These are phyloP conservation scores for Desmophyllum pertusum DNA, from an alignment of 92 coral and sea anemone species.

Conservation along the genomic window DNA sequence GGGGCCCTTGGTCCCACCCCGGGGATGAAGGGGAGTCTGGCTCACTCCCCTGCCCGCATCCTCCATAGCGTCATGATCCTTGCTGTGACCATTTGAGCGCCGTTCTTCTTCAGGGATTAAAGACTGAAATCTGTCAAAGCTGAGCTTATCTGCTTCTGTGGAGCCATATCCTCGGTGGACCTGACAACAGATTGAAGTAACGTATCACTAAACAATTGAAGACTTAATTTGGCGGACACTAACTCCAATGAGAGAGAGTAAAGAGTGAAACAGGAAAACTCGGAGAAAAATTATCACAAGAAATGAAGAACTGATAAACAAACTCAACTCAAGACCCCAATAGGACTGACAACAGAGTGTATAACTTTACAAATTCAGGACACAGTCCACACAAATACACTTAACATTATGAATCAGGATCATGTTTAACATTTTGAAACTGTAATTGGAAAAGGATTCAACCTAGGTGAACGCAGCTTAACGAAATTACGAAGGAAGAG, in stretches of 20 bases:
- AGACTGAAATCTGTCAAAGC: slow-evolving; percentile 16
- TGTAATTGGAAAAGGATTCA: no score
- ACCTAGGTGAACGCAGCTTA: no score
- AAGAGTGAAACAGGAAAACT: neutral
- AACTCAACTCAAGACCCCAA: no score
- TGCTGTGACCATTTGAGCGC: slow-evolving; percentile 19
- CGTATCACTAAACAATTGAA: neutral
- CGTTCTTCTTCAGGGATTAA: slow-evolving; percentile 31
- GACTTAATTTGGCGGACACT: neutral
- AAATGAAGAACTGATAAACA: no score
- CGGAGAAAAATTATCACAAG: neutral
- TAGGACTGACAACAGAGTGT: no score
- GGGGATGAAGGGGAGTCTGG: slow-evolving; percentile 49
- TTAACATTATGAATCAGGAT: no score
- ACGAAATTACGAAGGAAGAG: no score
- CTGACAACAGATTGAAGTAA: slow-evolving; percentile 39
- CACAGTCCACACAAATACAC: no score
- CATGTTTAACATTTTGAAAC: no score
- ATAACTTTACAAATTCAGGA: no score
- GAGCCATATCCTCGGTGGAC: slow-evolving; percentile 99
- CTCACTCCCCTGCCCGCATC: slow-evolving; percentile 18
- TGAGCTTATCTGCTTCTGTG: slow-evolving; percentile 56
- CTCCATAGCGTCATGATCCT: slow-evolving; percentile 1
- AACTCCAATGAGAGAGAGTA: neutral
- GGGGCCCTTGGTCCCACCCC: slow-evolving; percentile 23